Base-by-base conservation (phyloP, 1,140 invertebrate species). In the Prorops nasuta region DNA sequence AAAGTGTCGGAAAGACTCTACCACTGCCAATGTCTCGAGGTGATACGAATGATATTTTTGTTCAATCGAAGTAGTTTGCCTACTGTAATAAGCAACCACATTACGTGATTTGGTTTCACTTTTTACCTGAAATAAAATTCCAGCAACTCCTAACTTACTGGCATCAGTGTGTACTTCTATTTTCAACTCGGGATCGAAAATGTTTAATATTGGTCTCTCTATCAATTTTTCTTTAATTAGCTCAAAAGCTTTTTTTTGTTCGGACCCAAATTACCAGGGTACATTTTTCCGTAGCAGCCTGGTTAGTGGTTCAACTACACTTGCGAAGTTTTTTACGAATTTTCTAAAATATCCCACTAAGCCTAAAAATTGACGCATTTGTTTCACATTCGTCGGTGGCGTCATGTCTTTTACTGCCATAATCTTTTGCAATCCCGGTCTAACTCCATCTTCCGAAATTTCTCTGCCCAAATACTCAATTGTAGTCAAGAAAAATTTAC, bases 31-130 rank as follows among this genome's bases (percentile, higher is more conserved):
- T 0, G 47, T 49, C 4, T 49, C 39, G 0, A 49, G 2, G 0
- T 49, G 31, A 1, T 49, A 49, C 0, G 47, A 49, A 1, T 43
- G 47, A 1, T 49, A 49, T 4, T 21, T 22, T 2, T 32, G 39
- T 19, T 49, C 15, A 2, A 38, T 37, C 1, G 16, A 6, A 0
- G 36, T 47, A 0, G 21, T 40, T 10, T 47, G 21, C 1, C 8
- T 14, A 3, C 44, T 47, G 3, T 3, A 47, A 8, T 47, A 47
- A 0, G 44, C 16, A 1, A 47, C 8, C 1, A 7, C 21, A n/a
- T n/a, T n/a, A n/a, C 0, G 1, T 6, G 16, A 22, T 47, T 1
- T 10, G 0, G n/a, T n/a, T n/a, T n/a, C n/a, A 7, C n/a, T 9
- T 0, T 47, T 2, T 10, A 8, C 0, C 3, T 47, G 21, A 2